Percentiles rank a stretch among this genome's conserved stretches.
phyloP scores from a whole-genome alignment of 92 coral and sea anemone genomes.

The Epizoanthus fatuus region DNA sequence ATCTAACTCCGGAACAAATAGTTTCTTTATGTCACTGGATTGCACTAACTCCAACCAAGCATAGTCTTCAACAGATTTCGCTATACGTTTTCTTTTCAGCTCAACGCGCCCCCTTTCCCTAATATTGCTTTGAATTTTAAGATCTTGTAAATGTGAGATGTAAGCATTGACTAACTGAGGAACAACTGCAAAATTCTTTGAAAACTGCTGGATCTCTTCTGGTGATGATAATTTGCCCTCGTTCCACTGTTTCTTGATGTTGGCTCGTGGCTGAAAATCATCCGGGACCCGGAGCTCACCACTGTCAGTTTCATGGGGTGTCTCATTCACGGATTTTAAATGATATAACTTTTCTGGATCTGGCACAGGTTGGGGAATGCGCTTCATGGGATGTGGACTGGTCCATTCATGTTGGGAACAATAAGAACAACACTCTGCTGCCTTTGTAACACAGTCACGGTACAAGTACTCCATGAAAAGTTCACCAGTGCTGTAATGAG shows the following conservation, averaged over 20 bases:
- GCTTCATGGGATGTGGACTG: conserved; percentile 37
- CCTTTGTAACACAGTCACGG: conserved; percentile 19
- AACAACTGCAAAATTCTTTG: conserved; percentile 25
- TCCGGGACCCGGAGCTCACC: conserved; percentile 36
- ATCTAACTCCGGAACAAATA: too few relatives aligned
- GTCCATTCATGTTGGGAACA: conserved; percentile 28
- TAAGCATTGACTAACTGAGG: conserved; percentile 24
- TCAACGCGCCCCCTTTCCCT: neutral
- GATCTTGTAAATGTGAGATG: conserved; percentile 48
- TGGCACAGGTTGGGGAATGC: conserved; percentile 50
- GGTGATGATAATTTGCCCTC: conserved; percentile 45
- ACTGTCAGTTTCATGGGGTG: conserved; percentile 34
- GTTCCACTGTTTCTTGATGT: conserved; percentile 48
- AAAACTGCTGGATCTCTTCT: conserved; percentile 45
- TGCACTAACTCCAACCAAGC: too few relatives aligned
- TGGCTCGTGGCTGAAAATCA: conserved; percentile 60
- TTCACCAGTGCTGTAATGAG: conserved; percentile 42
- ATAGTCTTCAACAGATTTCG: neutral
- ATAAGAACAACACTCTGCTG: conserved; percentile 24
- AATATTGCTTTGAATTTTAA: conserved; percentile 46
- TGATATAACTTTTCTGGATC: conserved; percentile 30
- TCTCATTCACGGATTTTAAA: conserved; percentile 24
- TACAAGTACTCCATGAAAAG: conserved; percentile 28
- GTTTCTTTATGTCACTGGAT: too few relatives aligned
- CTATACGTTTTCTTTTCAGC: neutral